Conservation (phyloP, 2,888 invertebrate species). For the Pandemis corylana region DNA sequence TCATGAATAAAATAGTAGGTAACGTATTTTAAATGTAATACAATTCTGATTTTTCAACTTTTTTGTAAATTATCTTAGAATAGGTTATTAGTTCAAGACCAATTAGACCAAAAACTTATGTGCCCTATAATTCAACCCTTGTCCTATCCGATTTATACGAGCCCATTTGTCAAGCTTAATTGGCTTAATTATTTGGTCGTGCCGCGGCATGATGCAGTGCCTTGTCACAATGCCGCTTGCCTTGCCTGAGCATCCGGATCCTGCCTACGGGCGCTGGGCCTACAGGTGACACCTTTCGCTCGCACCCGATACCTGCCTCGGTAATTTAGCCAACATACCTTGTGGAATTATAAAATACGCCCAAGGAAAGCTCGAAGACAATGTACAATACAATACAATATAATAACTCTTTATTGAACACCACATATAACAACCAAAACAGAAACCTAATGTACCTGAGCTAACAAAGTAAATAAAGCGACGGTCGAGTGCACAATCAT, state of each 20-base stretch:
- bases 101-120: background rate
- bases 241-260: constrained; percentile 39
- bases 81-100: background rate
- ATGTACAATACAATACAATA: too few species aligned
- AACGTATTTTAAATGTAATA: too few species aligned
- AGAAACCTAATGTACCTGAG: too few species aligned
- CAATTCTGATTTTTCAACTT: too few species aligned
- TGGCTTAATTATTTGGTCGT: constrained; percentile 42
- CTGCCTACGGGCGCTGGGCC: constrained; percentile 19
- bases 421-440: too few species aligned
- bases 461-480: background rate
- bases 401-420: too few species aligned
- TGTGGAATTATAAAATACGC: background rate
- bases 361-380: background rate
- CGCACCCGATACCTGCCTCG: background rate
- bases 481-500: too few species aligned
- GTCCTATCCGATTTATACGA: constrained; percentile 27
- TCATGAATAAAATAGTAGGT: too few species aligned
- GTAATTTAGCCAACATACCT: background rate
- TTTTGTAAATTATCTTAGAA: too few species aligned
- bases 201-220: constrained; percentile 24
- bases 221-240: constrained; percentile 35
- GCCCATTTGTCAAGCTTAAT: constrained; percentile 38
- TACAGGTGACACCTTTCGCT: constrained; percentile 36
- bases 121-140: constrained; percentile 25